These are phyloP conservation scores for Menidia beryllina DNA, from an alignment of 2,113 vertebrate species.

Conservation along the genomic window DNA sequence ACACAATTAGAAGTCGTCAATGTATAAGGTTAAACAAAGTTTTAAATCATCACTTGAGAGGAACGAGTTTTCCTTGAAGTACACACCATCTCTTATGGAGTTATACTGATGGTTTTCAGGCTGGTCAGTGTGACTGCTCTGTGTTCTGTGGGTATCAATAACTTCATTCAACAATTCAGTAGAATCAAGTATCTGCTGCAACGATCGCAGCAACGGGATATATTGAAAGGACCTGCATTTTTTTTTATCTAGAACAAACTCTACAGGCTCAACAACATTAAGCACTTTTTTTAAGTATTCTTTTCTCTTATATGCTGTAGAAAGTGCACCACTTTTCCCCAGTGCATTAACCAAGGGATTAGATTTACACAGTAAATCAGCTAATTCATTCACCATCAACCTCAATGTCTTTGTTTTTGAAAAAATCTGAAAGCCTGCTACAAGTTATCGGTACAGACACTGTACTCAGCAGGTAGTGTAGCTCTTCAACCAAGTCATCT, in stretches of 20 bases:
- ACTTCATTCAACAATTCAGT: not conserved
- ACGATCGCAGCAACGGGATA: not conserved
- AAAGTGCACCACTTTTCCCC: not conserved
- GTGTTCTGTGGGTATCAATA: conserved; percentile 4
- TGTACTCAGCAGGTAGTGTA: conserved; percentile 3
- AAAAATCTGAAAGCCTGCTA: not conserved
- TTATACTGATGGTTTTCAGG: not conserved
- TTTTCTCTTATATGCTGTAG: not conserved
- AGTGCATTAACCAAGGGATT: not conserved
- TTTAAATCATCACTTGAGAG: not conserved
- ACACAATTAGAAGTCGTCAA: conserved; percentile 11
- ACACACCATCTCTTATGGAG: not conserved
- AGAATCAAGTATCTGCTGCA: conserved; percentile 4
- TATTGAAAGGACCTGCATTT: not conserved
- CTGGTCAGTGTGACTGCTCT: not conserved
- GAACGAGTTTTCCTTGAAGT: not conserved
- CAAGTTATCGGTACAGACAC: conserved; percentile 2
- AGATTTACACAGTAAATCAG: conserved; percentile 1
- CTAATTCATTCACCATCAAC: conserved; percentile 1
- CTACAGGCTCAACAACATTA: conserved; percentile 6
- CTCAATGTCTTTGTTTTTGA: not conserved
- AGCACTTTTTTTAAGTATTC: conserved; percentile 3
- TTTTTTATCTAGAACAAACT: not conserved
- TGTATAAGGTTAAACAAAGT: not conserved
- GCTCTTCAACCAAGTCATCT: conserved; percentile 1